Conservation (phyloP, 2,113 vertebrate genomes). For the Bujurquina vittata region DNA sequence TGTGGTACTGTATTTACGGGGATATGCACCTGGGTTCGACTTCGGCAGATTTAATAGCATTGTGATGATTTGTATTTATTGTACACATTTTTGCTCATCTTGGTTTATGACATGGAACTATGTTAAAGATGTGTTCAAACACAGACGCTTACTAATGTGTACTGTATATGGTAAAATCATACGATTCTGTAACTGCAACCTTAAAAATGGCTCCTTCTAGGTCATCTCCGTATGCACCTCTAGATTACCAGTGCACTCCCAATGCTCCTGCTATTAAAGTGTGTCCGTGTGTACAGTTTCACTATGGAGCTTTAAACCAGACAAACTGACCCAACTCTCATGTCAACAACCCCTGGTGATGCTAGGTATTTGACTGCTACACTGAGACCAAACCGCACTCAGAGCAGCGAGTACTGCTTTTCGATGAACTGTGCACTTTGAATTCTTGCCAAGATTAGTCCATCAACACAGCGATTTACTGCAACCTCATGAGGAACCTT, state of each 20-base stretch:
- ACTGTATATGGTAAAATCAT: fast-evolving
- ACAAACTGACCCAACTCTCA: neutral
- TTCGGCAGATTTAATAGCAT: no score
- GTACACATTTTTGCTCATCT: fast-evolving
- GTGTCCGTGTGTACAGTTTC: neutral
- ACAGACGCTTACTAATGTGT: neutral
- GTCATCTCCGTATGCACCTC: neutral
- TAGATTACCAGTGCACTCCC: neutral
- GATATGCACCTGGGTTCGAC: neutral
- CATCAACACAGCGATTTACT: neutral
- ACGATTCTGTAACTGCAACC: neutral
- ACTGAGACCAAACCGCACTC: neutral
- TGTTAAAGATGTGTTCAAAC: neutral
- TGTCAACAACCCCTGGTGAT: fast-evolving
- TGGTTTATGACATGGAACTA: fast-evolving
- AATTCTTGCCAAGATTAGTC: neutral
- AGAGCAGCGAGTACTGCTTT: neutral
- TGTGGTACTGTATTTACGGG: neutral
- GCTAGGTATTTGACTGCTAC: neutral
- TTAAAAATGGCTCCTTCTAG: neutral
- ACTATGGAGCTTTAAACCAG: neutral
- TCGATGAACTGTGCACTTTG: neutral
- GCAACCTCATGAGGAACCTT: neutral
- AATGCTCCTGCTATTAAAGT: neutral
- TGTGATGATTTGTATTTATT: neutral